phyloP scores from a whole-genome alignment of 1,140 invertebrate genomes.

The Hetaerina americana region DNA sequence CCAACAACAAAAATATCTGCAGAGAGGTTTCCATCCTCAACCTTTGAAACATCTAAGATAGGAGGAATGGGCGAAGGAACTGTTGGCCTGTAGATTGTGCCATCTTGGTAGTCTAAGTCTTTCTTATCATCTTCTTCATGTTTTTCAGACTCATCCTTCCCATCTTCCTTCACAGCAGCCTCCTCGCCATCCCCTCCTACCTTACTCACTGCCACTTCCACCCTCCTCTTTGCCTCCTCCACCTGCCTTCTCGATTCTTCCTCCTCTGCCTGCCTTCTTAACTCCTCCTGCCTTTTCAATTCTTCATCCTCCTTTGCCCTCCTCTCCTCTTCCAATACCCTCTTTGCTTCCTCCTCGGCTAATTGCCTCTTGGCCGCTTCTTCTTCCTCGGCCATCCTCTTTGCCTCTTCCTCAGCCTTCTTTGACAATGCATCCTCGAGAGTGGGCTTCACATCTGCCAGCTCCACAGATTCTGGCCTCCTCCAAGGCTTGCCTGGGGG shows the following conservation, averaged over 20 bases:
- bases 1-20: neutral
- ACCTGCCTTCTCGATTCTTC: slow-evolving; percentile 10
- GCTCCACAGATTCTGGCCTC: slow-evolving; percentile 13
- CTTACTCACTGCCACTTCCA: slow-evolving; percentile 8
- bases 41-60: neutral
- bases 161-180: neutral
- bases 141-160: neutral
- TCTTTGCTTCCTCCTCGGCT: slow-evolving; percentile 11
- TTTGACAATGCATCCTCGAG: slow-evolving; percentile 17
- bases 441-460: slow-evolving; percentile 16
- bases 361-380: slow-evolving; percentile 18
- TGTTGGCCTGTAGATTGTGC: neutral
- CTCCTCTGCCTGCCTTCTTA: slow-evolving; percentile 2
- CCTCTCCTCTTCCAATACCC: neutral
- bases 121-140: neutral
- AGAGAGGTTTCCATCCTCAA: neutral
- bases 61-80: neutral
- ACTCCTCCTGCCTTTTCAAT: slow-evolving; percentile 7
- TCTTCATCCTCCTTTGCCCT: neutral
- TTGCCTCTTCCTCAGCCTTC: slow-evolving; percentile 12
- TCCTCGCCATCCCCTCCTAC: neutral
- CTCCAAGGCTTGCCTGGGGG: slow-evolving; percentile 25
- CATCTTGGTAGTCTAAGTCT: neutral
- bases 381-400: neutral
- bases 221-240: slow-evolving; percentile 7